Conservation (phyloP, 2,888 invertebrate species). For the Clunio marinus region DNA sequence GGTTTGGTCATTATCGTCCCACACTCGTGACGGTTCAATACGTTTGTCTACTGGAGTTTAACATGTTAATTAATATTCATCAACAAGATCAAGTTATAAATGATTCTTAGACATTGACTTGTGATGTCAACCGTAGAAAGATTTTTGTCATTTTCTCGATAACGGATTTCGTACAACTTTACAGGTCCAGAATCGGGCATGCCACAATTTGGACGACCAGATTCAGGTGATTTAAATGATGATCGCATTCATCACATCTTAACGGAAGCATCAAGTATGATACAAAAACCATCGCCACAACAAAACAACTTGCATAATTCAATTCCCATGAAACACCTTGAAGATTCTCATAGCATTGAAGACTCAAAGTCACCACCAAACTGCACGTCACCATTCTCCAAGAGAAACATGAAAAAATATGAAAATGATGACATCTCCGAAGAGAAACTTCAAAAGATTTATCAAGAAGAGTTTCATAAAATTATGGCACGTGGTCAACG, state of each 20-base stretch:
- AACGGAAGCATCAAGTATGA: conserved; percentile 85
- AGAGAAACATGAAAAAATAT: conserved; percentile 76
- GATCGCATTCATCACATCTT: conserved; percentile 91
- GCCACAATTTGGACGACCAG: conserved; percentile 71
- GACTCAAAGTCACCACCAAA: conserved; percentile 76
- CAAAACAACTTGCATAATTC: conserved; percentile 51
- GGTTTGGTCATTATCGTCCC: conserved; percentile 25
- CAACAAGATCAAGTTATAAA: neutral
- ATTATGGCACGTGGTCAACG: conserved; percentile 79
- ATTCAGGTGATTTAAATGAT: conserved; percentile 71
- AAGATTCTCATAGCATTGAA: conserved; percentile 69
- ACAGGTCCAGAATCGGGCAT: conserved; percentile 63
- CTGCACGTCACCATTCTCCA: conserved; percentile 77
- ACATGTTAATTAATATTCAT: neutral
- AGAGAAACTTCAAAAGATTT: conserved; percentile 91
- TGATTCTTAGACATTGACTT: too few relatives aligned
- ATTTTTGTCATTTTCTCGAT: neutral
- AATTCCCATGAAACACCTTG: conserved; percentile 54
- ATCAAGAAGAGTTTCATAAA: conserved; percentile 91
- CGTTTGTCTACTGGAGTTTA: neutral
- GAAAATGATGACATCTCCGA: conserved; percentile 94
- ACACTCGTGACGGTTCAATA: conserved; percentile 32
- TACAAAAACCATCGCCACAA: conserved; percentile 61
- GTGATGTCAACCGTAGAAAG: neutral
- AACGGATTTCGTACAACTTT: conserved; percentile 9